Base-by-base conservation (phyloP, 2,113 vertebrate genomes). In the Myotis brandtii region DNA sequence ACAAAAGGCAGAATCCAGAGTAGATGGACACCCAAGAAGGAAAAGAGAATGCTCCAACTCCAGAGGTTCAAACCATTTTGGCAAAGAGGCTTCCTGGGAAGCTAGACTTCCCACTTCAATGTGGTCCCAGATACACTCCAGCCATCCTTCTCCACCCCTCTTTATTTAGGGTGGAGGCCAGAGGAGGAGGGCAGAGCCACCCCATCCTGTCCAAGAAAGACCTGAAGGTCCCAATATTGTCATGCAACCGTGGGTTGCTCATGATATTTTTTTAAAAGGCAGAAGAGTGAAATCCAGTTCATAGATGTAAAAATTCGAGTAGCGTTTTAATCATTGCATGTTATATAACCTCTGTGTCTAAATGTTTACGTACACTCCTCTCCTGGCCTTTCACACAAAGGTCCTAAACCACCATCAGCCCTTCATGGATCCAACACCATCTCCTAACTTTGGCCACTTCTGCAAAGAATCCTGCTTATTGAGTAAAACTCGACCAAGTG, bases 1-100 rank as follows among this genome's bases (percentile, higher is more conserved):
- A 76, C 77, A 92, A 62, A 92, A 54, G 46, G 50, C 23, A 93
- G 75, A 70, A 91, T 77, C 69, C 37, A 43, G 23, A 92, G 75
- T 48, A 95, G 72, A 77, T 27, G 20, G 72, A 69, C 46, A 82
- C 16, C 32, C 72, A 77, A 25, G 73, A 84, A 46, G 43, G 30
- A 84, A 83, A 86, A 17, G 50, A 25, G 48, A 89, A 21, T n/a
- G 27, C 21, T 77, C 5, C 43, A 72, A 81, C 34, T 50, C 27
- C 93, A 69, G 34, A 46, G 8, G 77, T 77, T 43, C 25, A 77
- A 79, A 62, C 6, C 18, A 23, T 72, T 46, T 59, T 62, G 52
- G 32, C 43, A 66, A 76, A 56, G 25, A 64, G 48, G 27, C 17
- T 67, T 66, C 27, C 1, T 12, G 46, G 20, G 11, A 86, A 93